Percentiles rank a stretch among this genome's conserved stretches.
phyloP scores from a whole-genome alignment of 2,113 vertebrate species.

The Pygoscelis antarcticus region DNA sequence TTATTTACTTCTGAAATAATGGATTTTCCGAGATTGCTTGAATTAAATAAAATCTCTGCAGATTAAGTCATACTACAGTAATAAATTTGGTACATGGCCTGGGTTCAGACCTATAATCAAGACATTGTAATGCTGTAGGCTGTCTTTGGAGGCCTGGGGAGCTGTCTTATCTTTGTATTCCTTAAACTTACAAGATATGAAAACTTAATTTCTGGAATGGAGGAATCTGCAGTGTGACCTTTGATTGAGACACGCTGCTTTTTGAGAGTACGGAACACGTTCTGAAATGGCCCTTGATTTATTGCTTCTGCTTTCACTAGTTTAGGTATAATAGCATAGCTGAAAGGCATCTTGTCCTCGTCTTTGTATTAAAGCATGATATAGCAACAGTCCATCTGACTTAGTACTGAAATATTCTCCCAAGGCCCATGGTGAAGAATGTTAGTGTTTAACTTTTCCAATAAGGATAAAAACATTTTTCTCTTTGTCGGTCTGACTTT shows the following conservation, averaged over 20 bases:
- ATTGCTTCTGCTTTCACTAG: constrained; percentile 7
- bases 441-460: not conserved
- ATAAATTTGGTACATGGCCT: not conserved
- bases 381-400: not conserved
- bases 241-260: constrained; percentile 28
- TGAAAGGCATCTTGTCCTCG: not conserved
- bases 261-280: not conserved
- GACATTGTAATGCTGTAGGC: constrained; percentile 21
- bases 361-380: not conserved
- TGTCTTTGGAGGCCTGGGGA: constrained; percentile 58
- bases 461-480: constrained; percentile 6
- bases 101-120: constrained; percentile 29
- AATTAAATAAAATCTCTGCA: constrained; percentile 53
- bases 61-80: constrained; percentile 20
- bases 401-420: not conserved
- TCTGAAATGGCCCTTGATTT: not conserved
- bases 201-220: not conserved
- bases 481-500: constrained; percentile 34
- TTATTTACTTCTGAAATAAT: constrained; percentile 70
- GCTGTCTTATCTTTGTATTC: constrained; percentile 35
- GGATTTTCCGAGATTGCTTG: constrained; percentile 42
- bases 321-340: not conserved
- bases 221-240: constrained; percentile 42
- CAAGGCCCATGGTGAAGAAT: not conserved
- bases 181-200: not conserved